Base-by-base conservation (phyloP, 2,888 invertebrate genomes). In the Macrosiphum euphorbiae region DNA sequence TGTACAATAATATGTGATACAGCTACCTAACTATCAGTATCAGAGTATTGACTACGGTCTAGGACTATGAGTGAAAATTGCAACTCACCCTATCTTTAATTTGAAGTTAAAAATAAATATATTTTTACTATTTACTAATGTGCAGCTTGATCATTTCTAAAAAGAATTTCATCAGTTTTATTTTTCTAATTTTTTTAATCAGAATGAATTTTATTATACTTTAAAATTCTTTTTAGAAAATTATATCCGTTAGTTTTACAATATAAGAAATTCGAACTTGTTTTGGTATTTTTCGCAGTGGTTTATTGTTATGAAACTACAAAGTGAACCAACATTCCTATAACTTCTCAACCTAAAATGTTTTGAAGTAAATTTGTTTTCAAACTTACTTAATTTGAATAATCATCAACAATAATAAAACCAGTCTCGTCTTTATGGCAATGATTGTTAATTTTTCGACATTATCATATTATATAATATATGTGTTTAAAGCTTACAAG, bases 331-430 rank as follows among this genome's bases (percentile, higher is more conserved):
- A n/a, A n/a, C 67, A 92, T 92, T 92, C 88, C 88, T 44, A 55
- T 78, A 92, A 88, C 78, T 92, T 84, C 78, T 78, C n/a, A 52
- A 35, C 24, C 8, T 78, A 24, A 26, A 67, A 88, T 67, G 78
- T 78, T 92, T 67, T 44, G 52, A n/a, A 52, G 88, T 88, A 78
- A 92, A 92, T 24, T 78, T 78, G 55, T 88, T 92, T 92, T 92
- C 47, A 88, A 88, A 92, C 78, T 88, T 78, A 92, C 88, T 88
- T 92, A 78, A 92, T 92, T 92, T 88, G 55, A 88, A 92, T 88
- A 78, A 92, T 88, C 92, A 11, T 92, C 78, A 44, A 78, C 78
- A 55, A 78, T n/a, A 92, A 55, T n/a, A 92, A 92, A 88, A 44
- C 24, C 28, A 1, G 67, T 52, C 24, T 88, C 41, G 3, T 87